Base-by-base conservation (phyloP, 2,888 invertebrate species). In the Venustoraphidia nigricollis region DNA sequence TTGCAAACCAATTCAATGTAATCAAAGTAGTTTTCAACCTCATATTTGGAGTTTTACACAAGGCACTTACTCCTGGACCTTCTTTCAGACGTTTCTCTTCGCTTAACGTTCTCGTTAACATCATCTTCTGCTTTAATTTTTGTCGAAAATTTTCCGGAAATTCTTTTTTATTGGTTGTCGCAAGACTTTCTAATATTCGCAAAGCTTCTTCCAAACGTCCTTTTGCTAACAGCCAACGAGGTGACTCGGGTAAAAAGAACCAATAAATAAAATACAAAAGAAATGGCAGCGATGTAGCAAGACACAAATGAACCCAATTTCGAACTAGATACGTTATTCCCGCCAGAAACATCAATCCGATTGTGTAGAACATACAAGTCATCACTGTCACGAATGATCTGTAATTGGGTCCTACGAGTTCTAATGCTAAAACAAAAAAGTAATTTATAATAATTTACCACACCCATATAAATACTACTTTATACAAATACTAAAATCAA, bases 301-400 rank as follows among this genome's bases (percentile, higher is more conserved):
- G 66, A 0, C 88, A 83, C 1, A 94, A 69, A 35, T 76, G 72
- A 52, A 85, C 77, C 93, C 93, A 94, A 63, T 92, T 81, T 47
- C 86, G 72, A 41, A 93, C 74, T 48, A 89, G 66, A 62, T 89
- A 92, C 4, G 91, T 87, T n/a, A 93, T 79, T 14, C 79, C 79
- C 1, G 92, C 82, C 44, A 93, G 67, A 61, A 91, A 69, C 66
- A 91, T 83, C 53, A 93, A 73, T 3, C 91, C 91, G 54, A 87
- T 71, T 1, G 91, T 91, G 64, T 92, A 93, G 65, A 91, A 91
- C 48, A 90, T 77, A 58, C 92, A 91, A 0, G 91, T 91, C 81
- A 93, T 81, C 8, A 93, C 87, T 0, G 92, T 92, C 1, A 92
- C 88, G 66, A 92, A 91, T 1, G 91, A 91, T 55, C 93, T 76